Evolutionary conservation across 2,888 invertebrate genomes (phyloP).

Genomic region (Saturnia pavonia): DNA sequence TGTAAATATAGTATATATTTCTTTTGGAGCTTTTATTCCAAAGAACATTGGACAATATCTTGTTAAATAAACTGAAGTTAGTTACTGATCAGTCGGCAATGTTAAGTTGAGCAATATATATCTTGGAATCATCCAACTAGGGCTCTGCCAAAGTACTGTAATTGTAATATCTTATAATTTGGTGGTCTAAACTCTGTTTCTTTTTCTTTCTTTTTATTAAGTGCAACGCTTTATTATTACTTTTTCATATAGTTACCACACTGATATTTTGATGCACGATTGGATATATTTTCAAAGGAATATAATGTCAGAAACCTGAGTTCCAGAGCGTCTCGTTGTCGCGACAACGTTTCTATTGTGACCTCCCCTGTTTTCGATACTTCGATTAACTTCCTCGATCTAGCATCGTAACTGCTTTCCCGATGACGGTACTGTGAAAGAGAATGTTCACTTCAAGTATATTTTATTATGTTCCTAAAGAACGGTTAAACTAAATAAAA

Average conservation of each 20-base stretch:
- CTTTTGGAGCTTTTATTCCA: background rate
- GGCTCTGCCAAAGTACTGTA: too few species aligned
- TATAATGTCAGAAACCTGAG: slow-evolving; percentile 48
- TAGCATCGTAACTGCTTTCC: slow-evolving; percentile 63
- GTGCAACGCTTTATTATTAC: background rate
- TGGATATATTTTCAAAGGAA: background rate
- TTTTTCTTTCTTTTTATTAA: background rate
- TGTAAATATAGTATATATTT: background rate
- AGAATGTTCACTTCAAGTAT: slow-evolving; percentile 4
- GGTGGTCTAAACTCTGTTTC: too few species aligned
- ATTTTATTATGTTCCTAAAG: background rate
- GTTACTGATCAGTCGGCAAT: background rate
- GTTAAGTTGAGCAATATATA: background rate
- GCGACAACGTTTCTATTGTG: slow-evolving; percentile 63
- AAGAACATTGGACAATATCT: background rate
- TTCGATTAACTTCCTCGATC: slow-evolving; percentile 66
- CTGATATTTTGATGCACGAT: background rate
- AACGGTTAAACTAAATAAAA: background rate
- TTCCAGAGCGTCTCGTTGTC: slow-evolving; percentile 72
- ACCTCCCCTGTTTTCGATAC: slow-evolving; percentile 71
- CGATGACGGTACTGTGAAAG: slow-evolving; percentile 64
- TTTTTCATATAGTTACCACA: background rate
- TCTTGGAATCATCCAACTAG: too few species aligned
- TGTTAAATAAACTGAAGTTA: background rate
- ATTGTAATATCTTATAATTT: background rate